A percentile compares a stretch with the other conserved stretches of the same genome.
These are phyloP conservation scores for Drosophila albomicans DNA, from an alignment of 1,140 invertebrate species.

Conservation along the genomic window DNA sequence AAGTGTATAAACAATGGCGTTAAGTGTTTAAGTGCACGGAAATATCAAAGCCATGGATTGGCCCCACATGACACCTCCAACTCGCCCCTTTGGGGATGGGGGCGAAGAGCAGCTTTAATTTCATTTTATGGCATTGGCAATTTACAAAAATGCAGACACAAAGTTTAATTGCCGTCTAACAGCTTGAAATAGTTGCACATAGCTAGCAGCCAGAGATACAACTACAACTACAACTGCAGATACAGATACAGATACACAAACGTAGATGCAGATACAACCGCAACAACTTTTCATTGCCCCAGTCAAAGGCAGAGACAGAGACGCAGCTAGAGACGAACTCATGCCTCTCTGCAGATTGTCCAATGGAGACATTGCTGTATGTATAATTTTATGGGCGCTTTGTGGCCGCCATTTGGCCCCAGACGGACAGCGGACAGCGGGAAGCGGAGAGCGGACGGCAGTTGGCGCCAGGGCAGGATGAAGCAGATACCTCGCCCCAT, in stretches of 20 bases:
- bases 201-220: constrained; percentile 25
- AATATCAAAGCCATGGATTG: constrained; percentile 69
- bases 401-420: constrained; percentile 68
- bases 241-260: neutral
- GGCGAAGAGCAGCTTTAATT: constrained; percentile 63
- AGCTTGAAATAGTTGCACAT: constrained; percentile 65
- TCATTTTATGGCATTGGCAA: constrained; percentile 71
- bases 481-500: neutral
- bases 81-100: neutral
- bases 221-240: constrained; percentile 19
- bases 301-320: neutral
- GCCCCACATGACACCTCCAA: neutral
- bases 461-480: constrained; percentile 45
- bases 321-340: neutral
- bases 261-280: constrained; percentile 7
- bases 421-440: constrained; percentile 13
- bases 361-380: constrained; percentile 74
- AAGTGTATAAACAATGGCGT: constrained; percentile 83
- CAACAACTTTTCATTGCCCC: constrained; percentile 41
- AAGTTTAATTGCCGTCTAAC: constrained; percentile 73
- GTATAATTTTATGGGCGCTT: constrained; percentile 78
- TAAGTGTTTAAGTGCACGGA: constrained; percentile 83
- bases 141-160: constrained; percentile 65
- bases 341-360: constrained; percentile 24
- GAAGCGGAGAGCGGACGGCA: too few relatives aligned